These are phyloP conservation scores for Dryoscopus gambensis DNA, from an alignment of 2,113 vertebrate genomes.

Conservation along the genomic window DNA sequence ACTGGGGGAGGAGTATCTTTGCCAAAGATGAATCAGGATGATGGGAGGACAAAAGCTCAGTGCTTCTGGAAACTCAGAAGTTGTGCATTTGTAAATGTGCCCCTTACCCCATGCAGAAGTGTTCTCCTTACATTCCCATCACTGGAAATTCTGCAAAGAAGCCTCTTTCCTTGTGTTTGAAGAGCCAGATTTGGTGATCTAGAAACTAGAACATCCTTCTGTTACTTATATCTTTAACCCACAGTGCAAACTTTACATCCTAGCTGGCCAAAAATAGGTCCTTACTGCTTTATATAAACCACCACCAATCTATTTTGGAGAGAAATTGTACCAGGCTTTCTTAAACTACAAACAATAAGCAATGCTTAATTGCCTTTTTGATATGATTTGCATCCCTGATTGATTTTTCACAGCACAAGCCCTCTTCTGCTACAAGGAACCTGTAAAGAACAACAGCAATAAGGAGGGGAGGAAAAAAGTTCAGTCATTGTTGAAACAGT, in stretches of 20 bases:
- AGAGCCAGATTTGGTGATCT: neutral
- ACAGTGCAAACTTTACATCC: neutral
- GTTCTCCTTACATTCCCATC: neutral
- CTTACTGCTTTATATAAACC: neutral
- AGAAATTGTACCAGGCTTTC: neutral
- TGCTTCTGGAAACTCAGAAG: neutral
- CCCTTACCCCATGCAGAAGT: neutral
- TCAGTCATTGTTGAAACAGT: neutral
- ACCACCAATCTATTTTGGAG: neutral
- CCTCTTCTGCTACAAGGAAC: neutral
- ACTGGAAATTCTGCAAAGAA: neutral
- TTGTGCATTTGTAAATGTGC: neutral
- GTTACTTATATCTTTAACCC: neutral
- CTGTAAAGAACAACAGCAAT: neutral
- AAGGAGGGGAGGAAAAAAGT: neutral
- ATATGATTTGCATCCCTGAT: neutral
- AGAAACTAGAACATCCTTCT: neutral
- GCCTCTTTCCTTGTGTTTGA: neutral
- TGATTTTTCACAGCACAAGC: neutral
- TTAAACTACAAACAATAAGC: neutral
- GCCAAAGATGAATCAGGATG: neutral
- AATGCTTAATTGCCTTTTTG: neutral
- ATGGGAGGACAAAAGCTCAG: neutral
- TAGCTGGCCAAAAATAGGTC: neutral
- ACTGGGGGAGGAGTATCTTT: neutral